These are phyloP conservation scores for Dasypus novemcinctus DNA, from an alignment of 2,113 vertebrate species.

Conservation along the genomic window DNA sequence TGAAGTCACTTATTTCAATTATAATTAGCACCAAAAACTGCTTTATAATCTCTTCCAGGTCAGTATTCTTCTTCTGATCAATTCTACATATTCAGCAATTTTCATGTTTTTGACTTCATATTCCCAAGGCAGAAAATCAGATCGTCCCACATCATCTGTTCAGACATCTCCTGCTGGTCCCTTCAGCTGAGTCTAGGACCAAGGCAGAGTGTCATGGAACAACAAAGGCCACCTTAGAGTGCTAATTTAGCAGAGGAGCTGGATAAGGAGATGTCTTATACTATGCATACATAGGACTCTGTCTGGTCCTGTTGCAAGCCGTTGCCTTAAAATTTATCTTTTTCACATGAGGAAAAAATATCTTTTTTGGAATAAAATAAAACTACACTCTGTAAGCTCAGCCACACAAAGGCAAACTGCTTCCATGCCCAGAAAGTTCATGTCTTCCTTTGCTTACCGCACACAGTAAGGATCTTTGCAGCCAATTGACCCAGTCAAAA, in stretches of 20 bases:
- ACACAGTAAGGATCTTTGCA: not conserved
- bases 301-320: not conserved
- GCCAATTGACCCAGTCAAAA: not conserved
- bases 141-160: not conserved
- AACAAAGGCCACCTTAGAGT: not conserved
- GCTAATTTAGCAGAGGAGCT: not conserved
- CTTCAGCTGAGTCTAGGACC: not conserved
- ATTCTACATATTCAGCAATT: slow-evolving; percentile 29
- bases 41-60: slow-evolving; percentile 22
- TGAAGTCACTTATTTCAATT: slow-evolving; percentile 7
- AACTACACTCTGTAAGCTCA: not conserved
- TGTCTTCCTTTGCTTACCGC: rapidly evolving
- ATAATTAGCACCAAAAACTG: slow-evolving; percentile 56
- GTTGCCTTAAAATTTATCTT: not conserved
- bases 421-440: not conserved
- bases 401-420: not conserved
- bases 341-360: not conserved
- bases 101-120: slow-evolving; percentile 7
- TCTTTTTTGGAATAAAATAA: not conserved
- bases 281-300: rapidly evolving
- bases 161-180: not conserved
- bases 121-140: not conserved
- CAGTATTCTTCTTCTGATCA: slow-evolving; percentile 5
- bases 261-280: rapidly evolving
- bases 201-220: not conserved